These are phyloP conservation scores for Glaucidium brasilianum DNA, from an alignment of 2,113 vertebrate species.

Conservation along the genomic window DNA sequence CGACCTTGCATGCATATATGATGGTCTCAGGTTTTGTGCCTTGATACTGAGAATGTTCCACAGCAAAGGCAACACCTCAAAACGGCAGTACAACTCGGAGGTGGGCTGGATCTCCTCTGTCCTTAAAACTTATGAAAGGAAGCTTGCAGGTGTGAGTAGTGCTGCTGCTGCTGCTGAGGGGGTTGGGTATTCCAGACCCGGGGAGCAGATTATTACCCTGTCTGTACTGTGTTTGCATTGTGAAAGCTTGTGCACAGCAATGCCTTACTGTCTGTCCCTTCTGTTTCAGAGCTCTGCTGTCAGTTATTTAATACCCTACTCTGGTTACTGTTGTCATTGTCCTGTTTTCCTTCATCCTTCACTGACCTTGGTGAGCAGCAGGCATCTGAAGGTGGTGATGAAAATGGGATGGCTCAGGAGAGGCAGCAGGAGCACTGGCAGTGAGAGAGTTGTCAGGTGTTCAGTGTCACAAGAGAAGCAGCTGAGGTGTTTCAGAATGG, in stretches of 20 bases:
- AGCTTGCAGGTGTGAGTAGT: not conserved
- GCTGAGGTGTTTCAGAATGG: not conserved
- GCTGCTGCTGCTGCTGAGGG: not conserved
- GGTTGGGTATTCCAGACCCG: not conserved
- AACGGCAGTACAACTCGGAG: not conserved
- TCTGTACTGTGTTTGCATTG: rapidly evolving
- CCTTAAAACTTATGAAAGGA: not conserved
- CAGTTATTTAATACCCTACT: not conserved
- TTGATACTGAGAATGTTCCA: not conserved
- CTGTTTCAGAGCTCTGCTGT: not conserved
- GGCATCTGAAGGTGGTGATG: not conserved
- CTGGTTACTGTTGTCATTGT: not conserved
- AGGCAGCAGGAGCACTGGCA: not conserved
- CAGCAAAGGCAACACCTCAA: not conserved
- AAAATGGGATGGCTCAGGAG: not conserved
- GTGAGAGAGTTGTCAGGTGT: not conserved
- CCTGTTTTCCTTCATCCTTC: not conserved
- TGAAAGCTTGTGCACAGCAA: not conserved
- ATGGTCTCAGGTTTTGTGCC: not conserved
- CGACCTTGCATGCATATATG: rapidly evolving
- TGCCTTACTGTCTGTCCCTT: rapidly evolving
- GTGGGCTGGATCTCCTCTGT: not conserved
- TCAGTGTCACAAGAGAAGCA: not conserved
- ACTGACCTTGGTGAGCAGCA: not conserved
- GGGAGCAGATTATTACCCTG: not conserved